phyloP scores from a whole-genome alignment of 2,797 vertebrate species.

The Sebastes aleutianus region DNA sequence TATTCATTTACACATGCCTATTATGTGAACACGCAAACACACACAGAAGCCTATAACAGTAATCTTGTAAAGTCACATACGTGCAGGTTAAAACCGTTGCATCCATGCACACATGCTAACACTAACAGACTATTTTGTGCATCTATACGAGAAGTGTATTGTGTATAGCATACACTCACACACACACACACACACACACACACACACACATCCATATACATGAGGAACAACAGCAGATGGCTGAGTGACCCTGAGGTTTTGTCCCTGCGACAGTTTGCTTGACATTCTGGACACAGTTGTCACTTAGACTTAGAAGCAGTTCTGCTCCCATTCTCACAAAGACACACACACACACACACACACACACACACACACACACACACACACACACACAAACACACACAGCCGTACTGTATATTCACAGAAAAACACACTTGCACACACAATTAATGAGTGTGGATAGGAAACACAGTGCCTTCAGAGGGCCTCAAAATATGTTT shows the following conservation, averaged over 20 bases:
- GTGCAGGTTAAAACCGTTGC: neutral
- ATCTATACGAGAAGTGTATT: neutral
- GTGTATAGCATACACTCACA: neutral
- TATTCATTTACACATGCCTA: slow-evolving; percentile 46
- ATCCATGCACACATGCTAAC: neutral
- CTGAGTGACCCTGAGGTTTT: slow-evolving; percentile 66
- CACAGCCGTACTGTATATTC: neutral
- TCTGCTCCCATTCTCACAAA: slow-evolving; percentile 10
- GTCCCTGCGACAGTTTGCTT: slow-evolving; percentile 60
- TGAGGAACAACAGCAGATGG: slow-evolving; percentile 62
- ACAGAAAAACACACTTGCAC: neutral
- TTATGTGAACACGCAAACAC: slow-evolving; percentile 18
- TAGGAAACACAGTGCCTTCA: neutral
- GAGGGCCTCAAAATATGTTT: neutral
- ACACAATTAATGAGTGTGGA: neutral
- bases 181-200: neutral
- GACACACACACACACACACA: neutral
- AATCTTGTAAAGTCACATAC: neutral
- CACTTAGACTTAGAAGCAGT: slow-evolving; percentile 55
- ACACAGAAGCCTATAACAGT: neutral
- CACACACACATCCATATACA: slow-evolving; percentile 28
- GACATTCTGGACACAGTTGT: slow-evolving; percentile 67
- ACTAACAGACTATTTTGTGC: neutral
- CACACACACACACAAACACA: slow-evolving; percentile 11
- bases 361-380: slow-evolving; percentile 11